phyloP scores from a whole-genome alignment of 2,888 invertebrate species.

The Matsumyia berberina region DNA sequence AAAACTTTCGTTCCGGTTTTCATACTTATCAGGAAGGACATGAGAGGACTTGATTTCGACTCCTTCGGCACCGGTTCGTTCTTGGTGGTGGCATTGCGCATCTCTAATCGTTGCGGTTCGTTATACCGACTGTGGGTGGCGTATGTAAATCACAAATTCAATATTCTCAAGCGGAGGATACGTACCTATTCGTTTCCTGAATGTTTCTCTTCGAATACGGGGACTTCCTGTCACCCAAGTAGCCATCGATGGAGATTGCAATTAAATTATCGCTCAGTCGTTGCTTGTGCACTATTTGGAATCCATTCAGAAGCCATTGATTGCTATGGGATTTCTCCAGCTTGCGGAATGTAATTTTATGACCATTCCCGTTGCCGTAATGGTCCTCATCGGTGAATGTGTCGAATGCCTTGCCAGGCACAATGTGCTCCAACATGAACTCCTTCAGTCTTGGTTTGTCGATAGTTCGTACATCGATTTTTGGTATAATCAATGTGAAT shows the following conservation, averaged over 20 bases:
- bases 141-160: not conserved
- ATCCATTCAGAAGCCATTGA: slow-evolving; percentile 83
- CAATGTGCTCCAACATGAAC: slow-evolving; percentile 86
- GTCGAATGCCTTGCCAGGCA: slow-evolving; percentile 86
- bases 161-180: not conserved
- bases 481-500: slow-evolving; percentile 87
- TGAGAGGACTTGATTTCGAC: slow-evolving; percentile 83
- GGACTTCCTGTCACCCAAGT: slow-evolving; percentile 84
- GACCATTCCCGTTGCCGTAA: slow-evolving; percentile 84
- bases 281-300: slow-evolving; percentile 83
- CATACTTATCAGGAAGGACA: slow-evolving; percentile 86
- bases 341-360: slow-evolving; percentile 84
- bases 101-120: slow-evolving; percentile 83
- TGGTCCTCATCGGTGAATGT: slow-evolving; percentile 84
- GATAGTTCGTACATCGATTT: slow-evolving; percentile 85
- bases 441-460: slow-evolving; percentile 86
- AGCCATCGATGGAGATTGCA: slow-evolving; percentile 84
- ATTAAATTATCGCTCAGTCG: slow-evolving; percentile 83
- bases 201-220: slow-evolving; percentile 84
- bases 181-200: slow-evolving; percentile 84
- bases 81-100: slow-evolving; percentile 82
- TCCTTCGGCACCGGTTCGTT: slow-evolving; percentile 83
- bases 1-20: slow-evolving; percentile 88
- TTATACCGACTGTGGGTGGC: slow-evolving; percentile 81
- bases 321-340: slow-evolving; percentile 83